Conservation (phyloP, 2,888 invertebrate species). For the Petrolisthes manimaculis region DNA sequence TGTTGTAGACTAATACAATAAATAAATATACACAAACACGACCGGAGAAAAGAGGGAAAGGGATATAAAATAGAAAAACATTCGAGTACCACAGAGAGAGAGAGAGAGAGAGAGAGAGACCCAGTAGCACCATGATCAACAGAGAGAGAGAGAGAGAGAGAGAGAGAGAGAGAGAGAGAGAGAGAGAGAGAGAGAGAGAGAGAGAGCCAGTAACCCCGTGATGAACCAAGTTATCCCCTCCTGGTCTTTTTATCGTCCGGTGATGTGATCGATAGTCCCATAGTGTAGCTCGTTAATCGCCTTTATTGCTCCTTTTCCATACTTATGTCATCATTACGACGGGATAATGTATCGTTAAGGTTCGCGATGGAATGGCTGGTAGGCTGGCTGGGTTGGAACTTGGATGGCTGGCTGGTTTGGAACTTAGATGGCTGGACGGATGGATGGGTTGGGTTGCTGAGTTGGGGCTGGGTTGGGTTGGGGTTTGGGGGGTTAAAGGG, state of each 20-base stretch:
- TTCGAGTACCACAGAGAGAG: slow-evolving; percentile 3
- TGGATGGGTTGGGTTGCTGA: no score
- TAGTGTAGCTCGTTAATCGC: slow-evolving; percentile 12
- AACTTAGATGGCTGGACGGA: no score
- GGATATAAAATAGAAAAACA: neutral
- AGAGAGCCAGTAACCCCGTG: neutral
- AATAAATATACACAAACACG: no score
- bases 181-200: slow-evolving; percentile 7
- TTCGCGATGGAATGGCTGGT: no score
- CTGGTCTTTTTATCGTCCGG: neutral
- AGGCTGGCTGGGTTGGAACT: no score
- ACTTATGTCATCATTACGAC: slow-evolving; percentile 3
- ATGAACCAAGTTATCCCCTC: neutral
- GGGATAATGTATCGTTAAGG: neutral
- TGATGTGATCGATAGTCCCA: slow-evolving; percentile 8
- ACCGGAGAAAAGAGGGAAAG: no score
- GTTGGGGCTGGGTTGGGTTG: no score
- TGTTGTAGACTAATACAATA: no score
- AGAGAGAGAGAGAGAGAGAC: slow-evolving; percentile 24
- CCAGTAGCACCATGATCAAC: neutral
- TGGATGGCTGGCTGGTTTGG: no score
- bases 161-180: neutral
- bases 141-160: neutral
- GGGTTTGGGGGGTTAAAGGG: no score
- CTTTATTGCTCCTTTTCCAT: slow-evolving; percentile 3